Conservation (phyloP, 2,797 vertebrate species). For the Parambassis ranga region DNA sequence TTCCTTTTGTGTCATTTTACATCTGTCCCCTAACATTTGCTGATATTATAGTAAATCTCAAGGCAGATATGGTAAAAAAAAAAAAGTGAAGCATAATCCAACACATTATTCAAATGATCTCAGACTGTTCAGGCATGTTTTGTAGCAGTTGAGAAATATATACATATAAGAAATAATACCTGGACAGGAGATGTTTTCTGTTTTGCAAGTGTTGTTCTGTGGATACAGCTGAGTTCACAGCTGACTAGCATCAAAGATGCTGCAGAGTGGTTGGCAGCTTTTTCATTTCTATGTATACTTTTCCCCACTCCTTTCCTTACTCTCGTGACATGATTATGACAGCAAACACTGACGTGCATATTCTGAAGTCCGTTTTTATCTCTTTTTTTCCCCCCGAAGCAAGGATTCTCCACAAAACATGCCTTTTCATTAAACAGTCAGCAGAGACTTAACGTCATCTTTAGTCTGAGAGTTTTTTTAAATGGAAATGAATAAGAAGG, state of each 20-base stretch:
- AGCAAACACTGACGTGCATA: background rate
- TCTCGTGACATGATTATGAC: background rate
- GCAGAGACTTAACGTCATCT: too few relatives aligned
- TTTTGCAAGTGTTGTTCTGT: slow-evolving; percentile 5
- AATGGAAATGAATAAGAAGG: too few relatives aligned
- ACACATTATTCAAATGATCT: slow-evolving; percentile 30
- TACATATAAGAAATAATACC: background rate
- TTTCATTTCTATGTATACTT: slow-evolving; percentile 20
- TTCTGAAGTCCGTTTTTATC: background rate
- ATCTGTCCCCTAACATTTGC: slow-evolving; percentile 55
- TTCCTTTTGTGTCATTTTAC: slow-evolving; percentile 70
- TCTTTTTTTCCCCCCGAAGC: too few relatives aligned
- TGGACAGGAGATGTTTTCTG: slow-evolving; percentile 1
- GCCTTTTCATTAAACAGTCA: background rate
- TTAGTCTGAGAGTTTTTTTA: too few relatives aligned
- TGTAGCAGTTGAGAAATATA: background rate
- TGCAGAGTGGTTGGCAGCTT: slow-evolving; percentile 18
- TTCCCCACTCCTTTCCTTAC: background rate
- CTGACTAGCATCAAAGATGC: slow-evolving; percentile 14
- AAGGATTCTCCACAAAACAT: too few relatives aligned
- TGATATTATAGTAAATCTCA: slow-evolving; percentile 44
- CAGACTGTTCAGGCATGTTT: slow-evolving; percentile 3
- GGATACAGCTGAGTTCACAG: slow-evolving; percentile 22
- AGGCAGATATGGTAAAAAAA: slow-evolving; percentile 11
- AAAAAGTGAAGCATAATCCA: slow-evolving; percentile 32